Base-by-base conservation (phyloP, 1,140 invertebrate genomes). In the Bombus turneri region DNA sequence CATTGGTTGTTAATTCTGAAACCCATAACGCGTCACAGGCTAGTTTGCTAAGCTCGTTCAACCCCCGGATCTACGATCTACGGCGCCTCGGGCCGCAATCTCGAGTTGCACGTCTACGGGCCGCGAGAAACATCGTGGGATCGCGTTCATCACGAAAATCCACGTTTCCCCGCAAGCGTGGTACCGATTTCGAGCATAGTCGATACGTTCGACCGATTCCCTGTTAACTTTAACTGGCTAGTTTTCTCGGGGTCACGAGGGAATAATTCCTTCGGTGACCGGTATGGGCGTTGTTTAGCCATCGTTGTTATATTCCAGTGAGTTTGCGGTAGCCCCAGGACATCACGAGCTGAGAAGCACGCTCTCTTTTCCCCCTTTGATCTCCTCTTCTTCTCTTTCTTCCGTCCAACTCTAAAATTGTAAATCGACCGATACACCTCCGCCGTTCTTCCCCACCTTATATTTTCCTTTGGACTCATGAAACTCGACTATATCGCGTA, bases 261-360 rank as follows among this genome's bases (percentile, higher is more conserved):
- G 92, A 93, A 93, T 92, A 91, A 93, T 93, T 91, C 85, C 31
- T 72, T 71, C 71, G 86, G 88, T 91, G 91, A 92, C 91, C 88
- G 92, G 92, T 90, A 91, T 91, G 92, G 93, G 93, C 92, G 92
- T 93, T 62, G 91, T 91, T 85, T 91, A 83, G 90, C 81, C 81
- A 76, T 89, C 83, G 81, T 72, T 88, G 85, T 88, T 92, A 92
- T 78, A 62, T 78, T 91, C 90, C 88, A 88, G 89, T 87, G 91
- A 91, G 91, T 91, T 90, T 81, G 92, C 92, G 90, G 93, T 94
- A 94, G 93, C 94, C 94, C 90, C 93, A 88, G 93, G 94, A 94
- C 92, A 94, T 95, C 94, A 94, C 93, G 94, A 94, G 91, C 86
- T 64, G 81, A 86, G 84, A 91, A 78, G 76, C 87, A 83, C 86